Base-by-base conservation (phyloP, 2,797 vertebrate species). In the Parotocinclus haroldoi region DNA sequence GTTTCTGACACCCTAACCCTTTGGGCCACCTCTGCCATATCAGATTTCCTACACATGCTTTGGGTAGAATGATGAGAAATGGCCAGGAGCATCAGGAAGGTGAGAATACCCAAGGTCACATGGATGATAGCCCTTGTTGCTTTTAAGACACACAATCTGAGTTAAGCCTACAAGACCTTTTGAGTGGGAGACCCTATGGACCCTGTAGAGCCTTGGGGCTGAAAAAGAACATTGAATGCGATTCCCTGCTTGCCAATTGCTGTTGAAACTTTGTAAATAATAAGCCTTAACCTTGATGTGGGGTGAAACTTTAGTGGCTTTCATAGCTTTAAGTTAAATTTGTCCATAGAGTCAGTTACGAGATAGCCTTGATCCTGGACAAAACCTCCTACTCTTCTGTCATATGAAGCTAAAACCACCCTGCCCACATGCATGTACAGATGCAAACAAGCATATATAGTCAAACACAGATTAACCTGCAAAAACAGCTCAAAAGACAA, bases 331-430 rank as follows among this genome's bases (percentile, higher is more conserved):
- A 58, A 58, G 60, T 50, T 58, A 38, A 18, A 16, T 65, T n/a
- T 48, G 44, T 71, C 56, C 71, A 68, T 44, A 68, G 50, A 60
- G 18, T 54, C n/a, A 16, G 52, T 61, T 63, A 51, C 39, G 11
- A 65, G 56, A 64, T 64, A 74, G 27, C 55, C 74, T 78, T 76
- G 70, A 75, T 73, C 70, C 58, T 67, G 12, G 16, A 66, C 55
- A 37, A 14, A 6, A 14, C 58, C 68, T 57, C 58, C 45, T 52
- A 50, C 64, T 58, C 14, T 3, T 9, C 59, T 61, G 58, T 69
- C 66, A 51, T 56, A 48, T 73, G n/a, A 48, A 71, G 66, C 66
- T 64, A 70, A 63, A 42, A 61, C 48, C 40, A 7, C 59, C 53
- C 69, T 75, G 58, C 38, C 50, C 51, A 69, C 57, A 67, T 72